phyloP scores from a whole-genome alignment of 2,797 vertebrate genomes.

The Pogonophryne albipinna region DNA sequence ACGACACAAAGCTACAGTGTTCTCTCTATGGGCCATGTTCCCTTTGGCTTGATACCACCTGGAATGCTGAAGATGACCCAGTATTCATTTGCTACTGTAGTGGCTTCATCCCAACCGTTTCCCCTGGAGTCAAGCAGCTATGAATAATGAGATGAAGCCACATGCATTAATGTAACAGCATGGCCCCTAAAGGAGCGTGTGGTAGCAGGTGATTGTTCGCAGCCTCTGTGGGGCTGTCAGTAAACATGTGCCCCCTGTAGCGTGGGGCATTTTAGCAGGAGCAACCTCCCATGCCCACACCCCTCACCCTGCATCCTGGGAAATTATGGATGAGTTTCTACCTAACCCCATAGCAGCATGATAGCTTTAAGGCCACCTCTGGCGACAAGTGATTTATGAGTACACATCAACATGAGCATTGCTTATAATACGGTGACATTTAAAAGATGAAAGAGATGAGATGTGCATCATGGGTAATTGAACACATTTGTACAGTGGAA shows the following conservation, averaged over 20 bases:
- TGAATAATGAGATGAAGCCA: constrained; percentile 84
- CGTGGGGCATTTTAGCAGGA: constrained; percentile 70
- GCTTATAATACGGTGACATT: constrained; percentile 80
- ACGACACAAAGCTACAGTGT: constrained; percentile 49
- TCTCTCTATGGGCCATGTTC: constrained; percentile 62
- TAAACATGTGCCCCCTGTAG: constrained; percentile 84
- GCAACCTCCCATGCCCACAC: constrained; percentile 61
- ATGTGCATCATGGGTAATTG: constrained; percentile 69
- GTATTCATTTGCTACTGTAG: constrained; percentile 73
- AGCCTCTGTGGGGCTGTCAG: constrained; percentile 82
- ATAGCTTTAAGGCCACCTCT: constrained; percentile 74
- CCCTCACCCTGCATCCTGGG: constrained; percentile 70
- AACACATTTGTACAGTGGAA: constrained; percentile 55
- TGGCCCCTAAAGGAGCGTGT: constrained; percentile 75
- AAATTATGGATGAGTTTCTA: constrained; percentile 81
- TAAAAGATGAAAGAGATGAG: constrained; percentile 70
- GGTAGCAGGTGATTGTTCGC: constrained; percentile 83
- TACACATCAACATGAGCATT: constrained; percentile 76
- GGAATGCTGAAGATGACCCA: constrained; percentile 79
- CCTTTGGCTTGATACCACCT: constrained; percentile 77
- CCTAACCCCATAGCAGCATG: constrained; percentile 76
- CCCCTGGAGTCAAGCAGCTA: constrained; percentile 77
- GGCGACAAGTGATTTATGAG: constrained; percentile 81
- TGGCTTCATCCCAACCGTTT: constrained; percentile 67
- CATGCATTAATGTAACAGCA: constrained; percentile 84